phyloP scores from a whole-genome alignment of 2,888 invertebrate genomes.

The Pseudeuparius sepicola region DNA sequence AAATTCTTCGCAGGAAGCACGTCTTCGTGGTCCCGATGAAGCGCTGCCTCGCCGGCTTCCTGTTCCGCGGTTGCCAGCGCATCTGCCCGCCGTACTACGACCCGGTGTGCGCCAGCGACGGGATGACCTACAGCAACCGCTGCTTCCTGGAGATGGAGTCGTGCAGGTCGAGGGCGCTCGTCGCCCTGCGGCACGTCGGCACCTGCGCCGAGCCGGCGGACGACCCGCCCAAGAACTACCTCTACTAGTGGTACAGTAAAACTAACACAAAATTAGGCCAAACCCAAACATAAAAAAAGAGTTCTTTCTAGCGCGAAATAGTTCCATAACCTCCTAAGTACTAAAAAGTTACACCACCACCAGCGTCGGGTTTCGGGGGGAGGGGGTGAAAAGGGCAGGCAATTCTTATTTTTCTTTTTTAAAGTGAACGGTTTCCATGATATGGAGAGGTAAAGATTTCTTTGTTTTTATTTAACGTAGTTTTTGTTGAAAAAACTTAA shows the following conservation, averaged over 20 bases:
- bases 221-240: slow-evolving; percentile 77
- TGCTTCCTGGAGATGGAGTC: slow-evolving; percentile 89
- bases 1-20: slow-evolving; percentile 62
- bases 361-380: too few relatives aligned
- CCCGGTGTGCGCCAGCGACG: slow-evolving; percentile 88
- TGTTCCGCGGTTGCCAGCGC: slow-evolving; percentile 76
- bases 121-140: slow-evolving; percentile 86
- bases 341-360: too few relatives aligned
- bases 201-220: slow-evolving; percentile 78
- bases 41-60: slow-evolving; percentile 73
- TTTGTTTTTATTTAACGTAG: too few relatives aligned
- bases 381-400: too few relatives aligned
- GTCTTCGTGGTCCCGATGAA: slow-evolving; percentile 85
- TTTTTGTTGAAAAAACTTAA: too few relatives aligned
- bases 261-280: too few relatives aligned
- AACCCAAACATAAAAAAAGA: too few relatives aligned
- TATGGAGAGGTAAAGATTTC: too few relatives aligned
- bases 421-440: too few relatives aligned
- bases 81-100: slow-evolving; percentile 82
- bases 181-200: slow-evolving; percentile 69
- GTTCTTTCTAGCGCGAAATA: too few relatives aligned
- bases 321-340: too few relatives aligned
- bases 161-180: slow-evolving; percentile 71
- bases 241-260: slow-evolving; percentile 66
- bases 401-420: too few relatives aligned